Evolutionary conservation across 1,140 invertebrate species (phyloP).

Genomic region (Laupala kohalensis): DNA sequence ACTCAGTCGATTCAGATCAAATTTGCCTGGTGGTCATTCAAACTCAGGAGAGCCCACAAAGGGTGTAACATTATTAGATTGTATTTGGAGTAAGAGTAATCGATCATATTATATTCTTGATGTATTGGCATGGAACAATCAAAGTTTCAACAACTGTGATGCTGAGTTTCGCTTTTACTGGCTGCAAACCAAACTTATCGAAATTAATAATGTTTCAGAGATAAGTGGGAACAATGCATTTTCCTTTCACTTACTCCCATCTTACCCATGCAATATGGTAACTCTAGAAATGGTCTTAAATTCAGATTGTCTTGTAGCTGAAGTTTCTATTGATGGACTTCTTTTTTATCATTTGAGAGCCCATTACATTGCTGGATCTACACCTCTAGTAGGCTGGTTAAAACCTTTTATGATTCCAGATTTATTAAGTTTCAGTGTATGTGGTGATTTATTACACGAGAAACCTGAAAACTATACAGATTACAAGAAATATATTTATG

Average conservation of each 20-base stretch:
- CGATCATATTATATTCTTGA: slow-evolving; percentile 67
- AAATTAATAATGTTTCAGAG: slow-evolving; percentile 33
- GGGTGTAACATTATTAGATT: slow-evolving; percentile 57
- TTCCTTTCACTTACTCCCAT: slow-evolving; percentile 35
- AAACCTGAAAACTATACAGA: neutral
- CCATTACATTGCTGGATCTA: slow-evolving; percentile 60
- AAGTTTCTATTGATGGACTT: slow-evolving; percentile 50
- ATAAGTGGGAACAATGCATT: slow-evolving; percentile 33
- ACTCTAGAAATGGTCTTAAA: slow-evolving; percentile 18
- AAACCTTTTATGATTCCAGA: slow-evolving; percentile 77
- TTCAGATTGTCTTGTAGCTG: slow-evolving; percentile 21
- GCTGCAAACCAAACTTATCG: slow-evolving; percentile 51
- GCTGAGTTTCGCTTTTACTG: slow-evolving; percentile 67
- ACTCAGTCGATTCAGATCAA: slow-evolving; percentile 43
- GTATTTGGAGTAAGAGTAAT: slow-evolving; percentile 49
- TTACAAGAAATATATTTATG: no score
- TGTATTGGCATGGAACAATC: slow-evolving; percentile 67
- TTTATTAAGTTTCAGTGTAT: slow-evolving; percentile 44
- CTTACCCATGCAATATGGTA: slow-evolving; percentile 28
- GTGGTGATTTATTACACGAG: slow-evolving; percentile 17
- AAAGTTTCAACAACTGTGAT: slow-evolving; percentile 62
- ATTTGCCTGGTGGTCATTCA: slow-evolving; percentile 59
- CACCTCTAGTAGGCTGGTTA: slow-evolving; percentile 79
- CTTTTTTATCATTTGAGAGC: slow-evolving; percentile 69
- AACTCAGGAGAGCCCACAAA: slow-evolving; percentile 18